phyloP scores from a whole-genome alignment of 2,113 vertebrate genomes.

The Rhegmatorhina hoffmannsi region DNA sequence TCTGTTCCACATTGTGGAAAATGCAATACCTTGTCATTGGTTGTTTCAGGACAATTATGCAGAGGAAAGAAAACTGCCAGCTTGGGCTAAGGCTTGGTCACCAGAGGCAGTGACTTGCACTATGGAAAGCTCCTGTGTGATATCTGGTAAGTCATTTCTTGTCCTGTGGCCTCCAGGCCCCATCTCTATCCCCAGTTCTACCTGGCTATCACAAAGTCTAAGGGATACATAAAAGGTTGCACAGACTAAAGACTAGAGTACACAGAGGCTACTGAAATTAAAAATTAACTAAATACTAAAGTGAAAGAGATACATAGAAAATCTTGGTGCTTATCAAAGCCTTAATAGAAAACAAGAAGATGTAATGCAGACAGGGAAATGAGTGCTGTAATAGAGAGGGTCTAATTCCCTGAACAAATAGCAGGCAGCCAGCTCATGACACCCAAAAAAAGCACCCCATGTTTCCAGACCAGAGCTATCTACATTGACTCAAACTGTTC shows the following conservation, averaged over 20 bases:
- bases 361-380: background rate
- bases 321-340: background rate
- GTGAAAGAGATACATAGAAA: background rate
- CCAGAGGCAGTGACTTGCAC: background rate
- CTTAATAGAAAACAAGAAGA: background rate
- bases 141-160: background rate
- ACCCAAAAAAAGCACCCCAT: accelerated
- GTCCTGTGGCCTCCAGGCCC: background rate
- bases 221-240: background rate
- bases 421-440: background rate
- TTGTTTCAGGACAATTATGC: background rate
- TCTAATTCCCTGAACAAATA: background rate
- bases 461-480: background rate
- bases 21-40: background rate
- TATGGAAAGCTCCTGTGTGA: background rate
- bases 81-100: background rate
- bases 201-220: background rate
- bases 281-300: background rate
- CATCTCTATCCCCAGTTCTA: background rate
- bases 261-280: background rate
- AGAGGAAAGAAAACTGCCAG: background rate
- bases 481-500: background rate
- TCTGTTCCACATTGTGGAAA: background rate
- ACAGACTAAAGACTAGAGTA: background rate
- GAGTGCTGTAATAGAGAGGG: background rate